These are phyloP conservation scores for Basileuterus tristriatus DNA, from an alignment of 2,797 vertebrate genomes.

Conservation along the genomic window DNA sequence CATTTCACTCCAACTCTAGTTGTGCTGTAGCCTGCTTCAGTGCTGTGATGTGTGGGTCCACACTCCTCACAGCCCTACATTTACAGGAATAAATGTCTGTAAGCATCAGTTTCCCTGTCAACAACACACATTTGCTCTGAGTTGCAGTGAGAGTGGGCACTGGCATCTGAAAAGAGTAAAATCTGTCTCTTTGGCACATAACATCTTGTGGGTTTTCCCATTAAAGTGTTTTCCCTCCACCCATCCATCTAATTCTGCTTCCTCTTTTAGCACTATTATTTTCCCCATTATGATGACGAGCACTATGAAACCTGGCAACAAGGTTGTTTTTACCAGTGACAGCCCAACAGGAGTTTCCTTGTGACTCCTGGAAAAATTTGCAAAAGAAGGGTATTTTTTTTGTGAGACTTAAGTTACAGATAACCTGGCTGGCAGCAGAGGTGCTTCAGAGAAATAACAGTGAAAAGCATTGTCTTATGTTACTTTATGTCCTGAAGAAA, in stretches of 20 bases:
- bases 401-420: background rate
- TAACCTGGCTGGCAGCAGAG: background rate
- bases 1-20: background rate
- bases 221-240: background rate
- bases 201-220: background rate
- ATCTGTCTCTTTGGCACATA: background rate
- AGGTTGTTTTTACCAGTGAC: background rate
- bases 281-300: background rate
- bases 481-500: background rate
- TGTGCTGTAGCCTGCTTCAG: fast-evolving
- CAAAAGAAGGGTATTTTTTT: background rate
- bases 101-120: background rate
- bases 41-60: background rate
- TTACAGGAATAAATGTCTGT: background rate
- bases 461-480: background rate
- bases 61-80: background rate
- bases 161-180: background rate
- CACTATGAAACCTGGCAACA: background rate
- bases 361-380: background rate
- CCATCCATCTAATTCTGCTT: background rate
- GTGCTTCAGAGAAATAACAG: background rate
- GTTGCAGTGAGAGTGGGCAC: background rate
- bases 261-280: background rate
- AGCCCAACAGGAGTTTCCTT: background rate
- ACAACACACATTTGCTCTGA: background rate